phyloP scores from a whole-genome alignment of 2,797 vertebrate genomes.

The Mionectes olivaceus region DNA sequence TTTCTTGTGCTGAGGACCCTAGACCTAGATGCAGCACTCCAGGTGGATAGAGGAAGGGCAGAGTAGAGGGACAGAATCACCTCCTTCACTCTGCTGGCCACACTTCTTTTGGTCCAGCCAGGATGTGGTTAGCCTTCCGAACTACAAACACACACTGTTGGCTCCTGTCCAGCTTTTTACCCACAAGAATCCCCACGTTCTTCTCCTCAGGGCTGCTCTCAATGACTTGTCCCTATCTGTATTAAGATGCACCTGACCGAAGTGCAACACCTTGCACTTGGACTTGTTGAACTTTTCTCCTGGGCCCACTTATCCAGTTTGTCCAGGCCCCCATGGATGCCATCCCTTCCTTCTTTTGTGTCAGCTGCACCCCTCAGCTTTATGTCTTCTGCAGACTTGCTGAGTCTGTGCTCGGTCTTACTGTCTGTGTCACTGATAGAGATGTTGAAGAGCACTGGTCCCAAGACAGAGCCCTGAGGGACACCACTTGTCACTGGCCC shows the following conservation, averaged over 20 bases:
- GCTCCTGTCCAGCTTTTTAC: neutral
- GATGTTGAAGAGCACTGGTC: neutral
- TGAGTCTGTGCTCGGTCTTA: neutral
- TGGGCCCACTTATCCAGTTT: neutral
- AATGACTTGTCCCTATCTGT: neutral
- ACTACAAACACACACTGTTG: neutral
- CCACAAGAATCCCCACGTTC: neutral
- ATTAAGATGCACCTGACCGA: fast-evolving
- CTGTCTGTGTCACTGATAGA: neutral
- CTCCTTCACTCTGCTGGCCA: neutral
- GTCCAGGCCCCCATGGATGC: neutral
- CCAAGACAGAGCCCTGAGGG: neutral
- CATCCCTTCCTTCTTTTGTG: neutral
- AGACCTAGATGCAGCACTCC: neutral
- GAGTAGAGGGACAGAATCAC: neutral
- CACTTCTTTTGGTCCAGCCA: neutral
- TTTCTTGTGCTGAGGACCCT: neutral
- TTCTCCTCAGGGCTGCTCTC: neutral
- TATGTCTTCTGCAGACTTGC: neutral
- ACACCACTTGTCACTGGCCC: neutral
- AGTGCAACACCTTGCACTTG: neutral
- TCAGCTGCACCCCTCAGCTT: neutral
- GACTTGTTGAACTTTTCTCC: neutral
- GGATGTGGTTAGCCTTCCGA: neutral
- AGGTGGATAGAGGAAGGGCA: neutral